Evolutionary conservation across 2,888 invertebrate species (phyloP).

Genomic region (Agrochola litura): DNA sequence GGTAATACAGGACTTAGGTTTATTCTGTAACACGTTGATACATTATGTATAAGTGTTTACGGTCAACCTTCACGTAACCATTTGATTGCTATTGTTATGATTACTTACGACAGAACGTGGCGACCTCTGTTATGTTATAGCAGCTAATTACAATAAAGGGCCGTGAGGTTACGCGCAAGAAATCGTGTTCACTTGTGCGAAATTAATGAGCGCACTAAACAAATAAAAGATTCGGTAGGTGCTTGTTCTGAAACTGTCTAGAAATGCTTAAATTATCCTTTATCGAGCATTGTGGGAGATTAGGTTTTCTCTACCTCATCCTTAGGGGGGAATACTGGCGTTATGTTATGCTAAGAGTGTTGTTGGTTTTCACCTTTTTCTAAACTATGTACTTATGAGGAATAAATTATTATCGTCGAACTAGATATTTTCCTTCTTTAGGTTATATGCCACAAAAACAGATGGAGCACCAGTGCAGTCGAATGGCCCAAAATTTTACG

Average conservation of each 20-base stretch:
- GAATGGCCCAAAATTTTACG: not conserved
- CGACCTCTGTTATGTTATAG: slow-evolving; percentile 53
- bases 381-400: no score
- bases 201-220: slow-evolving; percentile 32
- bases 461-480: not conserved
- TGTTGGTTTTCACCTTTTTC: not conserved
- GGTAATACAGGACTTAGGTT: not conserved
- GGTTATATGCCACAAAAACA: not conserved
- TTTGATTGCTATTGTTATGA: slow-evolving; percentile 63
- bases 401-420: not conserved
- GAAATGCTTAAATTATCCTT: slow-evolving; percentile 32
- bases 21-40: slow-evolving; percentile 13
- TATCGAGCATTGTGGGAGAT: slow-evolving; percentile 6
- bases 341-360: not conserved
- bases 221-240: slow-evolving; percentile 1
- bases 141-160: slow-evolving; percentile 61
- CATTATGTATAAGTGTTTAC: slow-evolving; percentile 22
- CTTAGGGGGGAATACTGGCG: not conserved
- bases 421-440: no score
- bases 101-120: slow-evolving; percentile 44
- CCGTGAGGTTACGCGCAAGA: slow-evolving; percentile 40
- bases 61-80: slow-evolving; percentile 52
- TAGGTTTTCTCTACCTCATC: not conserved
- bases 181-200: slow-evolving; percentile 36
- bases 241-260: slow-evolving; percentile 8